Percentiles rank a stretch among this genome's conserved stretches.
These are phyloP conservation scores for Antedon mediterranea DNA, from an alignment of 53 echinoderm and acorn worm species.

Conservation along the genomic window DNA sequence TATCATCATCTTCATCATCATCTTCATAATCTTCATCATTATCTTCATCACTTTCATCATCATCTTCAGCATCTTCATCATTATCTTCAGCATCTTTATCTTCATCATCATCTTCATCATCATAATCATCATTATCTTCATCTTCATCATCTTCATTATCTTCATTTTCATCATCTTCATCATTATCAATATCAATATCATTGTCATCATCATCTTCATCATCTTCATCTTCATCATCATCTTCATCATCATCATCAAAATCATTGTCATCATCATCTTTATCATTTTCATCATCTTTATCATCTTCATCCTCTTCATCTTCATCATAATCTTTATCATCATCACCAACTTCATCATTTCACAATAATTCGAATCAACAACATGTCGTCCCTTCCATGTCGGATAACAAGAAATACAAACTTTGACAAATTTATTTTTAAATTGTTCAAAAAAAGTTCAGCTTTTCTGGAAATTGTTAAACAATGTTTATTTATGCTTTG, in stretches of 20 bases:
- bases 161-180: not conserved
- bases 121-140: too few relatives aligned
- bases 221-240: constrained; percentile 9
- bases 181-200: constrained; percentile 7
- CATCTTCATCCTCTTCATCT: constrained; percentile 12
- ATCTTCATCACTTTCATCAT: not conserved
- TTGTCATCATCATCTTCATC: constrained; percentile 12
- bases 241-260: not conserved
- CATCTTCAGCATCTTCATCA: not conserved
- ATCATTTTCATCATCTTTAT: constrained; percentile 4
- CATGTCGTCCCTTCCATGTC: too few relatives aligned
- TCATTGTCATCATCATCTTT: constrained; percentile 10
- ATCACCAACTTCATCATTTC: too few relatives aligned
- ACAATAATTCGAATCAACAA: too few relatives aligned
- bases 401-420: too few relatives aligned
- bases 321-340: constrained; percentile 5
- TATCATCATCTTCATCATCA: constrained; percentile 3
- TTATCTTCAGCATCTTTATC: not conserved
- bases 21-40: not conserved
- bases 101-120: too few relatives aligned
- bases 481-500: too few relatives aligned
- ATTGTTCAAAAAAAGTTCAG: too few relatives aligned
- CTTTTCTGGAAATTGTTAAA: too few relatives aligned
- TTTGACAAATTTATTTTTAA: too few relatives aligned
- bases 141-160: constrained; percentile 11